Evolutionary conservation across 2,113 vertebrate species (phyloP), one percentile per base, ranked within the genome.

Genomic region (Campylomormyrus numenius): DNA sequence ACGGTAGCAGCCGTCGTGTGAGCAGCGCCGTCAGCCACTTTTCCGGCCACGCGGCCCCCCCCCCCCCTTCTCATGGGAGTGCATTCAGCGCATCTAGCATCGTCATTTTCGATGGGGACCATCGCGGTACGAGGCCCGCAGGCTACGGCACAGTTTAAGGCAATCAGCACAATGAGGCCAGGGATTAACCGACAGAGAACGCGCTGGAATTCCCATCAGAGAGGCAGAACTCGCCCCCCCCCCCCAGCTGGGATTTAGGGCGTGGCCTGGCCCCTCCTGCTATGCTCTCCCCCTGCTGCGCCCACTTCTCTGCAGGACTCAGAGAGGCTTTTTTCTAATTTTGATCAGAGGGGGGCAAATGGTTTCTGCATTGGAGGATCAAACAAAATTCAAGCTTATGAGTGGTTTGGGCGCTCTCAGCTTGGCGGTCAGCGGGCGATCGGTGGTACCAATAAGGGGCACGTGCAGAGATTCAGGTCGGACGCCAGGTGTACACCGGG

Each of bases 131-230:
- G 27, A 91, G 90, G 92, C 89, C 91, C 77, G 90, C 49, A 90
- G 88, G 92, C 91, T 90, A 92, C 93, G 93, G 85, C 93, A 89
- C 92, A 92, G 92, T 95, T 95, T 95, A 95, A 92, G 89, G 91
- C 91, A 91, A 93, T 93, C 92, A 88, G 92, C 92, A 87, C 94
- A 52, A 90, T 90, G 48, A 92, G 92, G 93, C 92, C 1, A 74
- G 90, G 91, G 92, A 93, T 87, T 95, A 92, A 94, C 85, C 90
- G 93, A 93, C 94, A 19, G 35, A 35, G 24, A 31, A 15, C 27
- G 1, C 27, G 27, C 48, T 35, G 85, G 48, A 31, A 53, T 94
- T 94, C 94, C 87, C 89, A 93, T 95, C 93, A 94, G 94, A 94
- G 90, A 93, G 94, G 94, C 94, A 91, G 90, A 94, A 93, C 94